Base-by-base conservation (phyloP, 2,888 invertebrate genomes). In the Athalia cordata region DNA sequence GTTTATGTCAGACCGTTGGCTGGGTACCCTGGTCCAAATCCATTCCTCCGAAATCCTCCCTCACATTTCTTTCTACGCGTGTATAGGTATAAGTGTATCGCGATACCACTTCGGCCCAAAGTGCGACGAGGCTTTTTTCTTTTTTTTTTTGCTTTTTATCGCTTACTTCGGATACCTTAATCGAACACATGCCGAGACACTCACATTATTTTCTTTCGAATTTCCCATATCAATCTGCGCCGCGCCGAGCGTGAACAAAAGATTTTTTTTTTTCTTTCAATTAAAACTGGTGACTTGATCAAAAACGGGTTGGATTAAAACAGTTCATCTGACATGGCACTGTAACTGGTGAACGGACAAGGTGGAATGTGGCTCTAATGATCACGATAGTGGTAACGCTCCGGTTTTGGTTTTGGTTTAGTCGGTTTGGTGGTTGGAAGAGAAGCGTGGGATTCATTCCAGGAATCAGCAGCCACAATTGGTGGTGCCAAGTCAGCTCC, bases 401-500 rank as follows among this genome's bases (percentile, higher is more conserved):
- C 43, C 15, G 68, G 68, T 5, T 29, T 29, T 29, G 29, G 29
- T 29, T 29, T 29, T 29, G 29, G 29, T 29, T 29, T 29, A 0
- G 29, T 29, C 29, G 29, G 68, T 15, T 72, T 47, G 52, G 68
- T 52, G 68, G 68, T 68, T 52, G 62, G 57, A 59, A 61, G 45
- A 61, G 50, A 70, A 50, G 57, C 57, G 57, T 50, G 72, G 64
- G 62, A 75, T 75, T 81, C 82, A 81, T 85, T 86, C 82, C 82
- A 80, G 79, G 79, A 84, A 83, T 82, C 84, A 83, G 81, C 80
- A 80, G 82, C 83, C 84, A 59, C 72, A 72, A 82, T 84, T 81
- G 80, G 81, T 79, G 81, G 82, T 85, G 85, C 85, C 85, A 85
- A 86, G 83, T 86, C 86, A 84, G 84, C 83, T 81, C 82, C 81